Evolutionary conservation across 2,113 vertebrate species (phyloP).

Genomic region (Aldabrachelys gigantea): DNA sequence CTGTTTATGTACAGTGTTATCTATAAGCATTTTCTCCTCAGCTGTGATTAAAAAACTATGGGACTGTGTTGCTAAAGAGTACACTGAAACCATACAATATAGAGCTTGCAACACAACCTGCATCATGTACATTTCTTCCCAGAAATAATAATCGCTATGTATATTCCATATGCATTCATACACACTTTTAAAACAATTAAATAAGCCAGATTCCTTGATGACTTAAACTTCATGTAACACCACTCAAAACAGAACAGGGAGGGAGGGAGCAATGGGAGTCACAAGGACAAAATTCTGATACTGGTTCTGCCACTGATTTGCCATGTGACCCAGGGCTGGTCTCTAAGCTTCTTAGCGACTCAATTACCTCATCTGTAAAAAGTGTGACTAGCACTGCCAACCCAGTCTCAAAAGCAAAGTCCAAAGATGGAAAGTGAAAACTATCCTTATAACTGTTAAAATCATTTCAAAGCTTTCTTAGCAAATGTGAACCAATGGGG

Average conservation of each 20-base stretch:
- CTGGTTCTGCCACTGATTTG: neutral
- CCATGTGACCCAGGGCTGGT: neutral
- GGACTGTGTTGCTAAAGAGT: neutral
- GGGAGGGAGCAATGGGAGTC: neutral
- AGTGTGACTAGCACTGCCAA: neutral
- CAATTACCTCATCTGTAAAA: neutral
- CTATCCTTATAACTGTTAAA: slow-evolving; percentile 27
- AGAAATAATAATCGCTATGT: neutral
- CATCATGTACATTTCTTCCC: neutral
- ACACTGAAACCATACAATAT: neutral
- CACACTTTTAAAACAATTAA: neutral
- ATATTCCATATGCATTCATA: neutral
- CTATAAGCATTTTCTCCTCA: neutral
- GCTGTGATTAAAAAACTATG: neutral
- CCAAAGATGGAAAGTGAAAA: slow-evolving; percentile 28
- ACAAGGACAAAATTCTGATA: neutral
- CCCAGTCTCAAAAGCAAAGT: neutral
- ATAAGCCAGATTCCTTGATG: neutral
- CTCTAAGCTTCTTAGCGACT: neutral
- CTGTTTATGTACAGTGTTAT: neutral
- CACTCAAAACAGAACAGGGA: neutral
- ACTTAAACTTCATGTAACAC: neutral
- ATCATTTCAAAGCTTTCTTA: slow-evolving; percentile 28
- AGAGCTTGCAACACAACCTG: neutral
- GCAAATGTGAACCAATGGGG: slow-evolving; percentile 3